Percentiles rank a stretch among this genome's conserved stretches.
These are phyloP conservation scores for Pachypeltis micranthus DNA, from an alignment of 1,140 invertebrate species.

Conservation along the genomic window DNA sequence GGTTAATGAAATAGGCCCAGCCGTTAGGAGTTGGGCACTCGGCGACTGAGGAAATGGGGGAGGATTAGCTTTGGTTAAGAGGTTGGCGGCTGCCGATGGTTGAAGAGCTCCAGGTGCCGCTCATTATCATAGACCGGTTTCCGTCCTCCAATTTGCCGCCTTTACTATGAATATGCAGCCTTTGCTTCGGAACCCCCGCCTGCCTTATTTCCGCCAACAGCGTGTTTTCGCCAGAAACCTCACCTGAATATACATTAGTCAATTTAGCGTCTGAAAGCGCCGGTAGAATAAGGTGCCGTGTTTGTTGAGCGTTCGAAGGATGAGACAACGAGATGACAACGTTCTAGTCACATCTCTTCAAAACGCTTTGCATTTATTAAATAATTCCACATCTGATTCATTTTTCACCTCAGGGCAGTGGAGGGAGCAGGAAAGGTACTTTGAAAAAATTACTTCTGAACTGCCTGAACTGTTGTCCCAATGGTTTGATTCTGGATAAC, in stretches of 20 bases:
- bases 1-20: background rate
- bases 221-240: too few relatives aligned
- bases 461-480: too few relatives aligned
- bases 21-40: background rate
- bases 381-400: too few relatives aligned
- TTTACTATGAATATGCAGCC: slow-evolving; percentile 7
- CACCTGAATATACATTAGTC: slow-evolving; percentile 14
- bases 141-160: background rate
- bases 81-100: background rate
- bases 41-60: background rate
- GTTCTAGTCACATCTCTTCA: too few relatives aligned
- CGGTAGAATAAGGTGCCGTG: background rate
- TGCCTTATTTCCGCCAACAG: too few relatives aligned
- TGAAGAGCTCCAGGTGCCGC: background rate
- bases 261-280: background rate
- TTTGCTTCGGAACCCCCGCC: background rate
- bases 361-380: too few relatives aligned
- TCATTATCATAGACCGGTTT: background rate
- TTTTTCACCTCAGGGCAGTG: too few relatives aligned
- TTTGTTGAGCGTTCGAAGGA: background rate
- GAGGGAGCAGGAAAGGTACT: too few relatives aligned
- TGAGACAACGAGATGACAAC: too few relatives aligned
- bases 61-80: background rate
- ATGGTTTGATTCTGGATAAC: too few relatives aligned
- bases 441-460: too few relatives aligned